Base-by-base conservation (phyloP, 2,113 vertebrate species). In the Lynx canadensis region DNA sequence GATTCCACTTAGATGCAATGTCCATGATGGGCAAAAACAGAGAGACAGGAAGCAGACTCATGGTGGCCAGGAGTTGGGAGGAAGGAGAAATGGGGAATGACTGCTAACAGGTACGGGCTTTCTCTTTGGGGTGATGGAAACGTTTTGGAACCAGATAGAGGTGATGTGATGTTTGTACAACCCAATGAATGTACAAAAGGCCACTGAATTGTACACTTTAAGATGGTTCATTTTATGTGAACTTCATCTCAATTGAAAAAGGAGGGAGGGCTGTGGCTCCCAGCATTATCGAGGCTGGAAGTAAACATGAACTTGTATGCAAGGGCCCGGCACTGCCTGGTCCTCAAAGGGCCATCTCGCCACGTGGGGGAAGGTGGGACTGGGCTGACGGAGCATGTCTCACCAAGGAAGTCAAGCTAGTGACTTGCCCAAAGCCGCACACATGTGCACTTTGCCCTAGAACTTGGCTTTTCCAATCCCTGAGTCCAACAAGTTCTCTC, bases 331-430 rank as follows among this genome's bases (percentile, higher is more conserved):
- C 88, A n/a, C 52, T 16, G 36, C 8, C 33, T 48, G 4, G 9
- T 38, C 60, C 50, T 78, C 60, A 78, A 36, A 85, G 38, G 27
- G 21, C 80, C 81, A 45, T 10, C 31, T 80, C 0, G 1, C 38
- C 25, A 0, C 11, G 0, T 16, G 12, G 48, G 11, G 27, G 41
- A 2, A 78, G 38, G 57, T 0, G 4, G 76, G 21, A 27, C n/a
- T 15, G 27, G 38, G 18, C 73, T 18, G 27, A 15, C 0, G 1
- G 29, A 36, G 38, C 3, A 3, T 4, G 21, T 48, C 27, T 76
- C 55, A 76, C 33, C 82, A 48, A 23, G 14, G 7, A 65, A 4
- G 19, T 48, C 79, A 55, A 82, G 23, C 50, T 5, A 41, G 60
- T 2, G 69, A 66, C 85, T n/a, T n/a, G 25, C 50, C 63, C 63